These are phyloP conservation scores for Amiota communis DNA, from an alignment of 2,888 invertebrate genomes.

Conservation along the genomic window DNA sequence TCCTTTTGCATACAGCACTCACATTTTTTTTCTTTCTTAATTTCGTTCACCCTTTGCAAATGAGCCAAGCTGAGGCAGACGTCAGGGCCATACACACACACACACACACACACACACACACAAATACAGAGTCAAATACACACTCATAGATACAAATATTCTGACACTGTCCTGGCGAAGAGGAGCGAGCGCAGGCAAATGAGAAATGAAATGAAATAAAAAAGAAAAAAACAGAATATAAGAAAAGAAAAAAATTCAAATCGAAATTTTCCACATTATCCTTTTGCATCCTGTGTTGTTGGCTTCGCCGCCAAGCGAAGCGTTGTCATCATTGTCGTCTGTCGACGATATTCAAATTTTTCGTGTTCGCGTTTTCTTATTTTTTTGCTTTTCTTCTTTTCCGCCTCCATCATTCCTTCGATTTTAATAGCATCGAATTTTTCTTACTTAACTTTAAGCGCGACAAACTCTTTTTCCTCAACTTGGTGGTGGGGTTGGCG, in stretches of 20 bases:
- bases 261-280: constrained; percentile 59
- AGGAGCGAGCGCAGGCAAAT: constrained; percentile 2
- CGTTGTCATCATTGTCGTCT: constrained; percentile 29
- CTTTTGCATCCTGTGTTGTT: constrained; percentile 20
- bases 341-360: constrained; percentile 58
- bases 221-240: too few relatives aligned
- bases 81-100: not conserved
- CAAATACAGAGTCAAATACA: constrained; percentile 23
- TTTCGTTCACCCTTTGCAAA: constrained; percentile 68
- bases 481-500: constrained; percentile 40
- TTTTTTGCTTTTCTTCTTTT: constrained; percentile 65
- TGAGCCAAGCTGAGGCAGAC: constrained; percentile 46
- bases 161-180: too few relatives aligned
- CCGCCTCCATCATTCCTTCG: constrained; percentile 27
- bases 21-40: constrained; percentile 42
- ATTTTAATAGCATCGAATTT: constrained; percentile 28
- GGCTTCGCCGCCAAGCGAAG: constrained; percentile 27
- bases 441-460: constrained; percentile 25
- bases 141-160: too few relatives aligned
- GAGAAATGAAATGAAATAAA: not conserved
- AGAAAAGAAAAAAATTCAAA: constrained; percentile 41
- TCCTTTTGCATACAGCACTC: constrained; percentile 44
- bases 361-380: constrained; percentile 67
- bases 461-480: constrained; percentile 21
- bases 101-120: not conserved